Evolutionary conservation across 2,797 vertebrate genomes (phyloP).

Genomic region (Podarcis siculus): DNA sequence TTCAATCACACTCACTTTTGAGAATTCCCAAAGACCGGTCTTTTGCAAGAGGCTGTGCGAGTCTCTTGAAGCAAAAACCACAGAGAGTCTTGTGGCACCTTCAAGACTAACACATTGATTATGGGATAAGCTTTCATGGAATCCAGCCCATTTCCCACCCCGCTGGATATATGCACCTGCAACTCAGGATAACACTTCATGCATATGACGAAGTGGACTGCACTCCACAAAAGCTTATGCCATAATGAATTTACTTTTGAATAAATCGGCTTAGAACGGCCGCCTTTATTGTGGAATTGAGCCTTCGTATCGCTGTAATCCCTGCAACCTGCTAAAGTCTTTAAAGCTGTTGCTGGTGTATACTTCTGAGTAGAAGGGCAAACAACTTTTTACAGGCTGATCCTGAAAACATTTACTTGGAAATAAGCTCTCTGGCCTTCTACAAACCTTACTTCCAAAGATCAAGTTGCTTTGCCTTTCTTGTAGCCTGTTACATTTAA

Average conservation of each 20-base stretch:
- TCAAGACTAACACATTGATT: not conserved
- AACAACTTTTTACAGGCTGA: not conserved
- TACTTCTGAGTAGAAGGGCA: not conserved
- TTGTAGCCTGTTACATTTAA: not conserved
- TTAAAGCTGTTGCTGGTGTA: not conserved
- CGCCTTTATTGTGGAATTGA: not conserved
- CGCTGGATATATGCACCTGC: too few species aligned
- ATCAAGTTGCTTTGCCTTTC: not conserved
- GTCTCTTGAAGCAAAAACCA: too few species aligned
- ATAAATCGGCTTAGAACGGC: not conserved
- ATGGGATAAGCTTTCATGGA: too few species aligned
- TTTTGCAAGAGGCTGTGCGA: too few species aligned
- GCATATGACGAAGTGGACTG: too few species aligned
- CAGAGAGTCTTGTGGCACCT: not conserved
- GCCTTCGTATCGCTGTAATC: not conserved
- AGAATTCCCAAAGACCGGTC: too few species aligned
- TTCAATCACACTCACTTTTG: not conserved
- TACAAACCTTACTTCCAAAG: not conserved
- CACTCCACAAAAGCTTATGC: too few species aligned
- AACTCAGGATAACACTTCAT: too few species aligned
- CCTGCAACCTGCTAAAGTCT: not conserved
- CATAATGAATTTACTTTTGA: not conserved
- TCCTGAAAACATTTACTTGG: not conserved
- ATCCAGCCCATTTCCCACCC: too few species aligned
- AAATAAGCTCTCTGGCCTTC: not conserved